These are phyloP conservation scores for Cepaea hortensis DNA, from an alignment of 2,888 invertebrate genomes.

Conservation along the genomic window DNA sequence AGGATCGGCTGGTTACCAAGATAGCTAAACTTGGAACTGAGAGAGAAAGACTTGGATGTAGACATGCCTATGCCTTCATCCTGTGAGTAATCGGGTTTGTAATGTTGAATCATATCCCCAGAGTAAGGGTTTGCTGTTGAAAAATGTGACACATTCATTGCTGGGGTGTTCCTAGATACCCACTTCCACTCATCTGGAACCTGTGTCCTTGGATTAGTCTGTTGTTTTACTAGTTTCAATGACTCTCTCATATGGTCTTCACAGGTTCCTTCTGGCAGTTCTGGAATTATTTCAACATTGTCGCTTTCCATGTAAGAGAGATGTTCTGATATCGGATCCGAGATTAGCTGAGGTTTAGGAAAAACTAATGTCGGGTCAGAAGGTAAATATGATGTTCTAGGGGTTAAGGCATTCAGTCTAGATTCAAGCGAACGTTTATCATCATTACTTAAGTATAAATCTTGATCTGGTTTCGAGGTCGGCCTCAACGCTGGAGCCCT, in stretches of 20 bases:
- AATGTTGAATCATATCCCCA: background rate
- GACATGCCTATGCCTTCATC: conserved; percentile 31
- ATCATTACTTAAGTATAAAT: background rate
- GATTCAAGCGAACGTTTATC: too few species aligned
- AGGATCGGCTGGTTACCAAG: background rate
- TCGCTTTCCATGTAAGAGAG: conserved; percentile 4
- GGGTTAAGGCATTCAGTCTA: background rate
- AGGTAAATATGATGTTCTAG: background rate
- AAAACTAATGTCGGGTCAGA: background rate
- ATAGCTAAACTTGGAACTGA: background rate
- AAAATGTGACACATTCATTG: background rate
- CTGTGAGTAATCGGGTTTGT: background rate
- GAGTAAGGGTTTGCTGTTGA: background rate
- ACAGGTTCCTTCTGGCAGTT: conserved; percentile 29
- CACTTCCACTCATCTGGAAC: background rate
- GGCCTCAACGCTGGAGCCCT: background rate
- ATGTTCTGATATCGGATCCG: background rate
- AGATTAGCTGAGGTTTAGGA: background rate
- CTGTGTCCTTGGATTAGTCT: background rate
- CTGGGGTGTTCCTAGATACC: background rate
- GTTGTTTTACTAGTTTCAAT: conserved; percentile 24
- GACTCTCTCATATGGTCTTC: conserved; percentile 44
- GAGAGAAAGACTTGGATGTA: conserved; percentile 12
- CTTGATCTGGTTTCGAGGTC: background rate
- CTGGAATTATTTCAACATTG: conserved; percentile 23